Evolutionary conservation across 2,888 invertebrate species (phyloP).

Genomic region (Ypsolopha scabrella): DNA sequence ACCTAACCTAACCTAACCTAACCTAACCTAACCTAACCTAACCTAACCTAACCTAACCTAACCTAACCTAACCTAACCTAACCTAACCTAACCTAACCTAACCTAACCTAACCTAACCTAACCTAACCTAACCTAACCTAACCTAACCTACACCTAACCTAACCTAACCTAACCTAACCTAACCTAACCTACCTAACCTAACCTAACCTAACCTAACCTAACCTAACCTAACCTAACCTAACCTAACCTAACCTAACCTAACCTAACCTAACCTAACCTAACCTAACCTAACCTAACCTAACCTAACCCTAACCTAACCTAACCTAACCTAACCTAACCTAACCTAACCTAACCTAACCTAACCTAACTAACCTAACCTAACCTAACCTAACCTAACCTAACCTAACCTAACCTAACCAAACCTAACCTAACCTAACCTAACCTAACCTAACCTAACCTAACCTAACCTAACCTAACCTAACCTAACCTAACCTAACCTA

Average conservation of each 20-base stretch:
- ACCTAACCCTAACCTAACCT: slow-evolving; percentile 5
- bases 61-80: slow-evolving; percentile 4
- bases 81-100: slow-evolving; percentile 4
- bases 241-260: slow-evolving; percentile 6
- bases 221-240: slow-evolving; percentile 5
- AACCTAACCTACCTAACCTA: slow-evolving; percentile 3
- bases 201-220: slow-evolving; percentile 5
- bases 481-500: too few relatives aligned
- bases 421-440: slow-evolving; percentile 2
- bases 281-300: slow-evolving; percentile 5
- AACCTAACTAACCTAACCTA: slow-evolving; percentile 6
- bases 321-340: slow-evolving; percentile 7
- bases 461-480: slow-evolving; percentile 1
- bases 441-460: background rate
- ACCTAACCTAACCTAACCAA: slow-evolving; percentile 5
- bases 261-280: slow-evolving; percentile 7
- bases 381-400: too few relatives aligned
- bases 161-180: slow-evolving; percentile 5
- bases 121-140: slow-evolving; percentile 5
- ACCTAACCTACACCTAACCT: too few relatives aligned
- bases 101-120: slow-evolving; percentile 3
- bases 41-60: slow-evolving; percentile 5
- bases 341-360: slow-evolving; percentile 4
- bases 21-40: slow-evolving; percentile 5
- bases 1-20: slow-evolving; percentile 5